Evolutionary conservation across 2,113 vertebrate species (phyloP).

Genomic region (Corythaixoides concolor): DNA sequence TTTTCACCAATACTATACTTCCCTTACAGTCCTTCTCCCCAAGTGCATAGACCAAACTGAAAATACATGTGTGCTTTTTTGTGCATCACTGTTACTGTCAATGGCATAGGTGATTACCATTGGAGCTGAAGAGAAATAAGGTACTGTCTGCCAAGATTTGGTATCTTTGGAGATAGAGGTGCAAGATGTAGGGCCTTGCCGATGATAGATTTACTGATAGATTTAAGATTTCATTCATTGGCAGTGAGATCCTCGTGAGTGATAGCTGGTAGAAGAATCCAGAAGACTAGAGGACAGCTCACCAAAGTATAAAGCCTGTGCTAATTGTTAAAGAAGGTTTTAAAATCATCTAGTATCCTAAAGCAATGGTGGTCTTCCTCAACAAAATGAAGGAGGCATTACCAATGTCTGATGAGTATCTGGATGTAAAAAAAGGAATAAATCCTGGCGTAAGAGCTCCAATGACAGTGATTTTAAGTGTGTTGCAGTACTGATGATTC

Average conservation of each 20-base stretch:
- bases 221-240: not conserved
- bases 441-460: not conserved
- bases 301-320: not conserved
- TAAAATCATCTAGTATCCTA: not conserved
- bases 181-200: not conserved
- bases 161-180: not conserved
- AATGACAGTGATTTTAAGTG: not conserved
- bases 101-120: not conserved
- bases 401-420: not conserved
- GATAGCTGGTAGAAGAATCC: not conserved
- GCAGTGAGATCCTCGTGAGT: not conserved
- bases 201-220: not conserved
- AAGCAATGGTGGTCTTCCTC: not conserved
- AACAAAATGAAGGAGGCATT: not conserved
- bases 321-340: not conserved
- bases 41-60: not conserved
- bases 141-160: not conserved
- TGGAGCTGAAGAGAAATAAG: not conserved
- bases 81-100: not conserved
- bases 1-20: not conserved
- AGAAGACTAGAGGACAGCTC: not conserved
- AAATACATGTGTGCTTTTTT: not conserved
- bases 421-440: not conserved
- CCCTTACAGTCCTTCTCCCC: not conserved
- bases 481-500: not conserved